These are phyloP conservation scores for Halictus ligatus DNA, from an alignment of 2,888 invertebrate species.

Conservation along the genomic window DNA sequence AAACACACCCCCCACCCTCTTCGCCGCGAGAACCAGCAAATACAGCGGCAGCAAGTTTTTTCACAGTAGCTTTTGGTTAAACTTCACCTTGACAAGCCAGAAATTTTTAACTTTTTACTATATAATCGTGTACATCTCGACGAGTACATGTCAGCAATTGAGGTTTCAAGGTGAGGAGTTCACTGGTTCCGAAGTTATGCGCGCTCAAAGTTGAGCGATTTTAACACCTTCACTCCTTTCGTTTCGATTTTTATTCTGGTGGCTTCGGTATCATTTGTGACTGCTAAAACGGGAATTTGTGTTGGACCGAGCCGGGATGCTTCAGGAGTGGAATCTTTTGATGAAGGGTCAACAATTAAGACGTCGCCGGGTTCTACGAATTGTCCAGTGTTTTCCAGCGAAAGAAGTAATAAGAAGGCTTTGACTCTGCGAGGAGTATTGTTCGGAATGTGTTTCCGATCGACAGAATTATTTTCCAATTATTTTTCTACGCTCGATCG, in stretches of 20 bases:
- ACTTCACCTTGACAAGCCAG: too few relatives aligned
- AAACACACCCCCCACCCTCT: background rate
- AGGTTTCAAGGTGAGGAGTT: too few relatives aligned
- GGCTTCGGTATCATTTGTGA: background rate
- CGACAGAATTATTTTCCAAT: conserved; percentile 57
- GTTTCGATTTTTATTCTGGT: background rate
- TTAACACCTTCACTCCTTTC: too few relatives aligned
- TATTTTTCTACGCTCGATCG: conserved; percentile 59
- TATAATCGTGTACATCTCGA: too few relatives aligned
- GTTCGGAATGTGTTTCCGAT: conserved; percentile 49
- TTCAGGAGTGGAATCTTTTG: background rate
- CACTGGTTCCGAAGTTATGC: too few relatives aligned
- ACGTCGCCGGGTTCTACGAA: background rate
- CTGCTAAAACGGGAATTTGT: background rate
- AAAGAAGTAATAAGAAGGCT: conserved; percentile 32
- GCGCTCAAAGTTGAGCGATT: too few relatives aligned
- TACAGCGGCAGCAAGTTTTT: background rate
- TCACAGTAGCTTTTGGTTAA: background rate
- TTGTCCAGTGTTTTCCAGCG: background rate
- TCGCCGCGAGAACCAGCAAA: background rate
- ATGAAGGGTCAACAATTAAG: background rate
- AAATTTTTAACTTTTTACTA: too few relatives aligned
- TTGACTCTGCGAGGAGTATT: conserved; percentile 13
- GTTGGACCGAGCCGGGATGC: background rate
- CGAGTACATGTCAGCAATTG: too few relatives aligned